These are phyloP conservation scores for Rhinella marina DNA, from an alignment of 2,797 vertebrate genomes.

Conservation along the genomic window DNA sequence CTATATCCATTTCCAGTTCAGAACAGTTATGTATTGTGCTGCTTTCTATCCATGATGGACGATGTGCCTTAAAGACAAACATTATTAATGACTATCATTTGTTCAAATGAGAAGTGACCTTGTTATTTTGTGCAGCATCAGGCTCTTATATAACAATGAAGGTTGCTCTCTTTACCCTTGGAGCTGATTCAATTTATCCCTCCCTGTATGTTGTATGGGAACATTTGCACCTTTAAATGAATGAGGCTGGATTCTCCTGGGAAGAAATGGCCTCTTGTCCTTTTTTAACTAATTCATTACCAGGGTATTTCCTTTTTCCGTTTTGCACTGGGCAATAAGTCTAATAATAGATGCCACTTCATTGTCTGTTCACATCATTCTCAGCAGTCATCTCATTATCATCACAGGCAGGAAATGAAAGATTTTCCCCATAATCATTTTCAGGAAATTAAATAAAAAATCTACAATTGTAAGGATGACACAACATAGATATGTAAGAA, in stretches of 20 bases:
- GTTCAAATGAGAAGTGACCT: conserved; percentile 42
- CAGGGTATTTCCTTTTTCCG: too few species aligned
- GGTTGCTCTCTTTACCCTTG: conserved; percentile 4
- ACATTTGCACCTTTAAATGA: not conserved
- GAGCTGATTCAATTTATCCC: not conserved
- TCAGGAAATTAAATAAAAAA: too few species aligned
- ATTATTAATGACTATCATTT: conserved; percentile 57
- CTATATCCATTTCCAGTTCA: conserved; percentile 39
- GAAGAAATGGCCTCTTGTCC: not conserved
- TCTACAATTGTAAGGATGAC: too few species aligned
- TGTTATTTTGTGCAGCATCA: conserved; percentile 20
- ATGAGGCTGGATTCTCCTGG: not conserved
- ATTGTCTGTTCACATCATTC: too few species aligned
- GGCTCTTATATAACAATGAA: conserved; percentile 3
- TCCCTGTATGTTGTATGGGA: not conserved
- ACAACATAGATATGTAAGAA: too few species aligned
- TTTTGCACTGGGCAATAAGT: too few species aligned
- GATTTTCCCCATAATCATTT: too few species aligned
- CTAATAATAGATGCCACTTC: too few species aligned
- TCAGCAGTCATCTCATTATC: too few species aligned
- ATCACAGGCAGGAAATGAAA: too few species aligned
- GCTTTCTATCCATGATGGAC: conserved; percentile 38
- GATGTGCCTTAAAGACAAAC: conserved; percentile 41
- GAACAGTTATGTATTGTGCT: conserved; percentile 40
- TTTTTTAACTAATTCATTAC: too few species aligned